Conservation (phyloP, 2,113 vertebrate species). For the Dolichotis patagonum region DNA sequence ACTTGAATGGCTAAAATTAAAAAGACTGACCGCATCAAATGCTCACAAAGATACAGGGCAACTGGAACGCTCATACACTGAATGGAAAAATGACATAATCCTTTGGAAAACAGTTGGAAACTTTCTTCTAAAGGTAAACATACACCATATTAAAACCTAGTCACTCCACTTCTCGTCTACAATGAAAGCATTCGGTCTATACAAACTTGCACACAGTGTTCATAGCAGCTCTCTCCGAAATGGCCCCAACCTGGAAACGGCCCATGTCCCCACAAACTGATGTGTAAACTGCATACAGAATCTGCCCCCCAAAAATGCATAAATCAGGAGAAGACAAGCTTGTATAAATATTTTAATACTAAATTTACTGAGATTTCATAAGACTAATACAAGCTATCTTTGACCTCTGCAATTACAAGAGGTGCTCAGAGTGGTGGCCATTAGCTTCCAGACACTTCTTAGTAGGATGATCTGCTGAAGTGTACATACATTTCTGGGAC, state of each 20-base stretch:
- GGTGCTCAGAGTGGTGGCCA: not conserved
- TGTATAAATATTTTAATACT: not conserved
- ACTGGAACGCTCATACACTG: not conserved
- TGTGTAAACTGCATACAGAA: not conserved
- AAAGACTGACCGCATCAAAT: not conserved
- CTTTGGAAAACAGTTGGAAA: constrained; percentile 18
- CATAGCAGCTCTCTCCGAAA: not conserved
- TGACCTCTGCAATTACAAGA: not conserved
- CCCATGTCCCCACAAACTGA: not conserved
- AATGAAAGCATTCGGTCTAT: not conserved
- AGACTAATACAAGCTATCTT: not conserved
- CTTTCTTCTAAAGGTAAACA: constrained; percentile 48
- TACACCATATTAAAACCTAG: not conserved
- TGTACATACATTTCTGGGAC: not conserved
- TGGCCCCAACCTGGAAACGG: not conserved
- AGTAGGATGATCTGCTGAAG: not conserved
- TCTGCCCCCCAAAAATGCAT: not conserved
- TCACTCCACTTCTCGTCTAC: not conserved
- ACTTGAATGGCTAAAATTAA: constrained; percentile 28
- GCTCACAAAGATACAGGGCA: not conserved
- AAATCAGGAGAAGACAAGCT: not conserved
- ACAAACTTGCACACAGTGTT: not conserved
- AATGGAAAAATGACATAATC: not conserved
- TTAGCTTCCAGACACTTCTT: not conserved
- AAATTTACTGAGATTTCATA: not conserved